Conservation (phyloP, 2,113 vertebrate genomes). For the Larimichthys polyactis region DNA sequence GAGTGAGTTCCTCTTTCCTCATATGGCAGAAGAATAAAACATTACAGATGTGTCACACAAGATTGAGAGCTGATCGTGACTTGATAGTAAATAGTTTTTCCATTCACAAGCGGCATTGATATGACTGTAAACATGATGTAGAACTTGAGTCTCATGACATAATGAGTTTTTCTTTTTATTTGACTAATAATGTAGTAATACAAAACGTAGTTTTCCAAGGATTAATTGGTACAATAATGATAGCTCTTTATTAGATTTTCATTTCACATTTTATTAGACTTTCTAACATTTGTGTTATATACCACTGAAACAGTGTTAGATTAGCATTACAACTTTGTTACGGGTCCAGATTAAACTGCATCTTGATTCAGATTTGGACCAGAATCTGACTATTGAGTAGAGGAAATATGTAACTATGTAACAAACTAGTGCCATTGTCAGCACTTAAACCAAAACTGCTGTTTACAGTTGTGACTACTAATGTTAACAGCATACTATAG, state of each 20-base stretch:
- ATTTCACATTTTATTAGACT: too few species aligned
- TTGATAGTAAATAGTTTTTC: not conserved
- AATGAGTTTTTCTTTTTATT: not conserved
- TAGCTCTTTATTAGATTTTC: not conserved
- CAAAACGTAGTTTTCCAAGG: not conserved
- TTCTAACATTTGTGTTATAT: not conserved
- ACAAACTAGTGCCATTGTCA: not conserved
- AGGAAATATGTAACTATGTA: not conserved
- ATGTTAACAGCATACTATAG: too few species aligned
- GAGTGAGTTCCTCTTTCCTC: conserved; percentile 75
- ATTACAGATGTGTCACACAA: not conserved
- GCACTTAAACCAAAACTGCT: not conserved
- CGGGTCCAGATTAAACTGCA: not conserved
- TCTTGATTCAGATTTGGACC: not conserved
- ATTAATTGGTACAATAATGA: too few species aligned
- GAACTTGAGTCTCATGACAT: too few species aligned
- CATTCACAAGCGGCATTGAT: not conserved
- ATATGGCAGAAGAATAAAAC: not conserved
- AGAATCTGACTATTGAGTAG: not conserved
- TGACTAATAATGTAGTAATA: not conserved
- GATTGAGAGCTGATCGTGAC: not conserved
- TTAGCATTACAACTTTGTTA: not conserved
- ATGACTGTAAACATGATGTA: not conserved
- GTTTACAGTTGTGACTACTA: not conserved
- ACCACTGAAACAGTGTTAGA: too few species aligned